Conservation (phyloP, 2,113 vertebrate genomes). For the Crotophaga sulcirostris region DNA sequence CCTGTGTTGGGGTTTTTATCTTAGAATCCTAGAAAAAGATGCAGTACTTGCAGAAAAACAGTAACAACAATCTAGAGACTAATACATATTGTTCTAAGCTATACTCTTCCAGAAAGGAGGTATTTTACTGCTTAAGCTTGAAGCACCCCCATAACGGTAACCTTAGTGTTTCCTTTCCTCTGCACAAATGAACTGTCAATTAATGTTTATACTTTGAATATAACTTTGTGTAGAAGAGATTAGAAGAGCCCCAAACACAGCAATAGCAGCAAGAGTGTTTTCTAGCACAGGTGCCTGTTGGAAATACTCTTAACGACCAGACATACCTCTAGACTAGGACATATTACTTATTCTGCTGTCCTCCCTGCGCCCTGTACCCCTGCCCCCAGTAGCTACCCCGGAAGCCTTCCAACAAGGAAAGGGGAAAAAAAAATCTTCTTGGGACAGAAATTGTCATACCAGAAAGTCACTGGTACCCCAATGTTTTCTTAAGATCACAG, state of each 20-base stretch:
- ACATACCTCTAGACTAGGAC: neutral
- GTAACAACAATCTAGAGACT: neutral
- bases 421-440: neutral
- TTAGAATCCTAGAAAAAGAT: neutral
- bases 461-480: neutral
- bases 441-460: neutral
- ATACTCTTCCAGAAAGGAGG: neutral
- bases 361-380: neutral
- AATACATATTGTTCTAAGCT: neutral
- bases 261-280: neutral
- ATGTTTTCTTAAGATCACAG: neutral
- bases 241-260: neutral
- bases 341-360: neutral
- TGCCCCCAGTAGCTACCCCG: accelerated
- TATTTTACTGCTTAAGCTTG: neutral
- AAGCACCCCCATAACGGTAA: neutral
- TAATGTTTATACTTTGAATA: neutral
- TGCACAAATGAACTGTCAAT: neutral
- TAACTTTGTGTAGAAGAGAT: neutral
- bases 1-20: neutral
- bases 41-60: neutral
- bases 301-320: neutral
- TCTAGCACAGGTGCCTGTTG: neutral
- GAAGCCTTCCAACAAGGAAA: neutral
- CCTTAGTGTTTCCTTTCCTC: neutral